These are phyloP conservation scores for Coleophora flavipennella DNA, from an alignment of 2,888 invertebrate species.

Conservation along the genomic window DNA sequence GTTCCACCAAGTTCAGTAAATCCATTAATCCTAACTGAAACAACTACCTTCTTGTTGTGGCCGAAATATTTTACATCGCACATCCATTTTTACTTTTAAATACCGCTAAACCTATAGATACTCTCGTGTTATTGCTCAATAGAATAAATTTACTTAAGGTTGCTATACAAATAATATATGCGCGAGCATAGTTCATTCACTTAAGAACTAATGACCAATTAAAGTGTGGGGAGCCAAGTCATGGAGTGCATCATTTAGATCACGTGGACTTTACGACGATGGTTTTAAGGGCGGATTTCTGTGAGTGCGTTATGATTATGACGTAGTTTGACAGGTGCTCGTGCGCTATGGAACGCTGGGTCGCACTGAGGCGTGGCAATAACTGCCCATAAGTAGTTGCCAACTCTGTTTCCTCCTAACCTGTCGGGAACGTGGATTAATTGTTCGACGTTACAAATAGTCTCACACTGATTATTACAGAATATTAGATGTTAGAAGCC, in stretches of 20 bases:
- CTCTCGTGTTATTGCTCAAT: background rate
- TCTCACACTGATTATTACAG: too few relatives aligned
- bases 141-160: conserved; percentile 32
- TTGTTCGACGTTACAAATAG: too few relatives aligned
- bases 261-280: conserved; percentile 16
- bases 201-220: conserved; percentile 26
- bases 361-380: conserved; percentile 48
- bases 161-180: conserved; percentile 37
- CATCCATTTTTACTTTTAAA: too few relatives aligned
- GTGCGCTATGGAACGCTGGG: conserved; percentile 65
- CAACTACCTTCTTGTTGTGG: too few relatives aligned
- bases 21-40: too few relatives aligned
- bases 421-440: too few relatives aligned
- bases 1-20: too few relatives aligned
- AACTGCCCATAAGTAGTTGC: conserved; percentile 33
- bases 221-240: background rate
- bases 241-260: background rate
- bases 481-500: too few relatives aligned
- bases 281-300: conserved; percentile 22
- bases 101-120: too few relatives aligned
- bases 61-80: too few relatives aligned
- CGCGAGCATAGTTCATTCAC: conserved; percentile 55
- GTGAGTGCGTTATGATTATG: conserved; percentile 19
- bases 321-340: conserved; percentile 30
- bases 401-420: too few relatives aligned